Evolutionary conservation across 1,140 invertebrate genomes (phyloP).

Genomic region (Tetramorium alpestre): DNA sequence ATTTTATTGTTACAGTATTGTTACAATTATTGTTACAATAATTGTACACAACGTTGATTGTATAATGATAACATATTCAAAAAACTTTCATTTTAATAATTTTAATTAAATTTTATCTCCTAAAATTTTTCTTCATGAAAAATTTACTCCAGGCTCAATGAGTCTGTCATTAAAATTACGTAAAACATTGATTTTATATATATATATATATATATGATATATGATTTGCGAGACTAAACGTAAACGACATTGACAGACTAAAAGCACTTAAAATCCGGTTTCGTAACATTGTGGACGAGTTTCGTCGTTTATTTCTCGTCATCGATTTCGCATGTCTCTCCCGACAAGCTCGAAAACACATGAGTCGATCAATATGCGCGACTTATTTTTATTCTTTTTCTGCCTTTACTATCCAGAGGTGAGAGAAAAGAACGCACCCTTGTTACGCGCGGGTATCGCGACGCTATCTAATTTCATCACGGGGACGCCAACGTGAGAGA

Average conservation of each 20-base stretch:
- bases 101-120: background rate
- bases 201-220: background rate
- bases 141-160: background rate
- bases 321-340: background rate
- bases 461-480: constrained; percentile 41
- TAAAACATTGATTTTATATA: background rate
- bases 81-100: background rate
- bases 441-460: background rate
- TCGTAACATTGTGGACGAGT: background rate
- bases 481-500: constrained; percentile 48
- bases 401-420: background rate
- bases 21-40: no score
- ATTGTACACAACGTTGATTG: background rate
- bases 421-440: background rate
- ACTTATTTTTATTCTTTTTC: constrained; percentile 1
- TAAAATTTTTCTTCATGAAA: background rate
- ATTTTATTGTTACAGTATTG: no score
- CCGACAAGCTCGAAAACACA: background rate
- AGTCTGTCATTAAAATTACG: background rate
- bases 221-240: constrained; percentile 21
- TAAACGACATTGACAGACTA: background rate
- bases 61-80: background rate
- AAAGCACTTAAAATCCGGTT: constrained; percentile 6
- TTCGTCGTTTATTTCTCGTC: constrained; percentile 6
- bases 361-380: background rate